Evolutionary conservation across 2,113 vertebrate genomes (phyloP).

Genomic region (Colinus virginianus): DNA sequence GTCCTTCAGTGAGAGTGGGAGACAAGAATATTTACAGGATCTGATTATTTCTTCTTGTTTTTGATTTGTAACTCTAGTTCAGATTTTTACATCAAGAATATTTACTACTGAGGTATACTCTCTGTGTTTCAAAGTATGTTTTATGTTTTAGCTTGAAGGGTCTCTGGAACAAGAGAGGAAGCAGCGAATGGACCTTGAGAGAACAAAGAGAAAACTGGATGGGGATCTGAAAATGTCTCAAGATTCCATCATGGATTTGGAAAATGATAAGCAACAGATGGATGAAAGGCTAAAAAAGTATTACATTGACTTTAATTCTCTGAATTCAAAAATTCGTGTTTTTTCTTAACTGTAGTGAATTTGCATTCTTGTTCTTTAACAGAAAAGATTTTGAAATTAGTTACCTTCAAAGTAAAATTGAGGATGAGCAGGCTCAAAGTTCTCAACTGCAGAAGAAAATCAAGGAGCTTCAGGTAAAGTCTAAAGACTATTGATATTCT

Average conservation of each 20-base stretch:
- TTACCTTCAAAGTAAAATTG: conserved; percentile 81
- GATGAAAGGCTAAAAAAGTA: conserved; percentile 88
- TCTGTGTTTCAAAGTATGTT: neutral
- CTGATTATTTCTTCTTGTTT: neutral
- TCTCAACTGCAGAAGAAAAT: conserved; percentile 87
- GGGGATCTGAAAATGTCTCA: conserved; percentile 81
- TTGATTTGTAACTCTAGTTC: neutral
- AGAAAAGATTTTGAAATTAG: conserved; percentile 89
- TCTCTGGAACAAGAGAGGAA: conserved; percentile 88
- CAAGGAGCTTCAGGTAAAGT: conserved; percentile 78
- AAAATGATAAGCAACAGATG: conserved; percentile 77
- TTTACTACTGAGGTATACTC: neutral
- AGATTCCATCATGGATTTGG: conserved; percentile 77
- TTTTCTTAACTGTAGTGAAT: neutral
- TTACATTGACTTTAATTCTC: neutral
- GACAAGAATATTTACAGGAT: neutral
- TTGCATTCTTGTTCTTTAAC: conserved; percentile 35
- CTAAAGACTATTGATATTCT: neutral
- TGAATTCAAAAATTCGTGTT: neutral
- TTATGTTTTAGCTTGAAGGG: conserved; percentile 75
- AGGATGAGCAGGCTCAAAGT: conserved; percentile 81
- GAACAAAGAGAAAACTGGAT: conserved; percentile 83
- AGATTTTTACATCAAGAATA: neutral
- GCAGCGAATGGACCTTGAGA: conserved; percentile 82
- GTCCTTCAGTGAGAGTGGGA: neutral